These are phyloP conservation scores for Troglohyphantes excavatus DNA, from an alignment of 2,888 invertebrate genomes.

Conservation along the genomic window DNA sequence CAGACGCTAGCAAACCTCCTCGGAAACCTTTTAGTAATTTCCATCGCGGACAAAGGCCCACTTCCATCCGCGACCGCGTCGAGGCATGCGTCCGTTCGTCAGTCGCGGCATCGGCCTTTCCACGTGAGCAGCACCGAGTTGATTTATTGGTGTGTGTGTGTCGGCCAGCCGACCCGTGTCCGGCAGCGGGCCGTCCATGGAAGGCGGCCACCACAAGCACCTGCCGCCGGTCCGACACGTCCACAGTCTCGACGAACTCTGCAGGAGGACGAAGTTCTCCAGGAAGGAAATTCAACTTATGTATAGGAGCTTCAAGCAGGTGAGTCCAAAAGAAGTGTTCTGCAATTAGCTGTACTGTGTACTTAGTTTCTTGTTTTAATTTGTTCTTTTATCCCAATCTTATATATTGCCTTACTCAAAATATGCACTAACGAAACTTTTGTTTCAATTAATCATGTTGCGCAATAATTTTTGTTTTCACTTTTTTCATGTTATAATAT, in stretches of 20 bases:
- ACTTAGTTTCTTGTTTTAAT: no score
- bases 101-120: not conserved
- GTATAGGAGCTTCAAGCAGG: slow-evolving; percentile 84
- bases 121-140: not conserved
- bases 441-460: no score
- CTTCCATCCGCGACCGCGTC: not conserved
- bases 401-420: no score
- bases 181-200: slow-evolving; percentile 56
- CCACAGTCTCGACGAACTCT: slow-evolving; percentile 83
- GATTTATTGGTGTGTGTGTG: no score
- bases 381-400: no score
- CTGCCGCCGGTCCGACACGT: not conserved
- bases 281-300: slow-evolving; percentile 83
- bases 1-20: not conserved
- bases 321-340: no score
- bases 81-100: not conserved
- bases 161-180: not conserved
- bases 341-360: no score
- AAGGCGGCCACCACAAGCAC: slow-evolving; percentile 24
- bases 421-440: no score
- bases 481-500: no score
- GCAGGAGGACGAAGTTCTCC: slow-evolving; percentile 83
- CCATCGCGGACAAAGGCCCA: not conserved
- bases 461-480: no score
- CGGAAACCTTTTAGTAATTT: not conserved